These are phyloP conservation scores for Trichomycterus rosablanca DNA, from an alignment of 2,113 vertebrate species.

Conservation along the genomic window DNA sequence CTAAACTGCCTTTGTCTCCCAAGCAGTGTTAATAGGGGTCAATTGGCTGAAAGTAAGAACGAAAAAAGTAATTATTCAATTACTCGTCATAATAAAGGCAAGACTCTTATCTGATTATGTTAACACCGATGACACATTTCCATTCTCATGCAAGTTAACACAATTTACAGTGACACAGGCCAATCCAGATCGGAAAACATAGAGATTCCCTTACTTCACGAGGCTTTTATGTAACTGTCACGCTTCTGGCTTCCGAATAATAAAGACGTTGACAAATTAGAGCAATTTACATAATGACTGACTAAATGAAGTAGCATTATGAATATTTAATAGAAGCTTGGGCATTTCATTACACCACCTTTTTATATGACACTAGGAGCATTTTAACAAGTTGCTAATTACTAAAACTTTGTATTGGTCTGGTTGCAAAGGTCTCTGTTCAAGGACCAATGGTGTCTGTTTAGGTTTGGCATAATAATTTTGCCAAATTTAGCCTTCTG, in stretches of 20 bases:
- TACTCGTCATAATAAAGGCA: slow-evolving; percentile 48
- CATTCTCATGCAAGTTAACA: slow-evolving; percentile 33
- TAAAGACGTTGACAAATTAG: slow-evolving; percentile 6
- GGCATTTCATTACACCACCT: background rate
- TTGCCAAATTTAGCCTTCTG: too few species aligned
- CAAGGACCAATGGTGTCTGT: too few species aligned
- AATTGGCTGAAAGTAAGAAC: slow-evolving; percentile 38
- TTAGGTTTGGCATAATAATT: too few species aligned
- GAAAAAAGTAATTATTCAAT: slow-evolving; percentile 52
- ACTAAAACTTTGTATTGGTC: too few species aligned
- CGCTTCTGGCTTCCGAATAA: slow-evolving; percentile 6
- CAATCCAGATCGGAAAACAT: slow-evolving; percentile 8
- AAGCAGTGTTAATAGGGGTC: slow-evolving; percentile 45
- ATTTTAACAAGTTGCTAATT: too few species aligned
- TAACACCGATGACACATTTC: slow-evolving; percentile 45
- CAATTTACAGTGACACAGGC: slow-evolving; percentile 26
- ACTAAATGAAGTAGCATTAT: background rate
- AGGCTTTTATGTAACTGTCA: background rate
- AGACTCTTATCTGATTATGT: slow-evolving; percentile 37
- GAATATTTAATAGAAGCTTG: background rate
- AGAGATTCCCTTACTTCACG: background rate
- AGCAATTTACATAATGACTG: background rate
- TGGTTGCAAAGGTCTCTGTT: too few species aligned
- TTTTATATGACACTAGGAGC: too few species aligned
- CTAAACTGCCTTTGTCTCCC: slow-evolving; percentile 8